Conservation (phyloP, 2,113 vertebrate species). For the Microtus montanus region DNA sequence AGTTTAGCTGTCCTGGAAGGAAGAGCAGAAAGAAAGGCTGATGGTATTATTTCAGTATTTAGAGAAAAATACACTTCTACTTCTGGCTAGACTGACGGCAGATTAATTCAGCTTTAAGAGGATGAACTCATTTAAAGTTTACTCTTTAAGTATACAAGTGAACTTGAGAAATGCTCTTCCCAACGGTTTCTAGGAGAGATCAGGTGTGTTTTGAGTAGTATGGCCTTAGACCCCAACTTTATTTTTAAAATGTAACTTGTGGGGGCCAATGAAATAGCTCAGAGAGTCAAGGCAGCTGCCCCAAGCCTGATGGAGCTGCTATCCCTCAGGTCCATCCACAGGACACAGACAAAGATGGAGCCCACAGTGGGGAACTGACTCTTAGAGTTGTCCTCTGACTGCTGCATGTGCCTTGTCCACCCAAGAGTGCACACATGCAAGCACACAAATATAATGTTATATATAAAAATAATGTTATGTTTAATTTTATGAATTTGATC, state of each 20-base stretch:
- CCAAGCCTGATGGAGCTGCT: neutral
- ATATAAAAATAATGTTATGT: neutral
- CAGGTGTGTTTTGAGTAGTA: neutral
- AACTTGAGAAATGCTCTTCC: constrained; percentile 30
- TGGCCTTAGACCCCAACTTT: neutral
- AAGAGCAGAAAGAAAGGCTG: neutral
- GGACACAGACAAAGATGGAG: neutral
- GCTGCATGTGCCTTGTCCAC: neutral
- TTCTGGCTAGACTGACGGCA: neutral
- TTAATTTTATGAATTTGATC: constrained; percentile 49
- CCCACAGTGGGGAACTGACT: neutral
- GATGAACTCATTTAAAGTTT: constrained; percentile 32
- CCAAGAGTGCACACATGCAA: no score
- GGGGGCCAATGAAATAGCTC: neutral
- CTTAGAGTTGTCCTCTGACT: neutral
- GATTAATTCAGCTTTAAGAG: neutral
- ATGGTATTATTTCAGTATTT: neutral
- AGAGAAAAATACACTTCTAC: neutral
- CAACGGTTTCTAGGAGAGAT: neutral
- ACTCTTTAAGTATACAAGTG: neutral
- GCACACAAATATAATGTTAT: no score
- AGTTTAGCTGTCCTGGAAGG: constrained; percentile 95
- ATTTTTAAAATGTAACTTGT: constrained; percentile 20
- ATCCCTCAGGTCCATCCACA: neutral
- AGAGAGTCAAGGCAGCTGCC: no score